Base-by-base conservation (phyloP, 2,797 vertebrate species). In the Neoniphon sammara region DNA sequence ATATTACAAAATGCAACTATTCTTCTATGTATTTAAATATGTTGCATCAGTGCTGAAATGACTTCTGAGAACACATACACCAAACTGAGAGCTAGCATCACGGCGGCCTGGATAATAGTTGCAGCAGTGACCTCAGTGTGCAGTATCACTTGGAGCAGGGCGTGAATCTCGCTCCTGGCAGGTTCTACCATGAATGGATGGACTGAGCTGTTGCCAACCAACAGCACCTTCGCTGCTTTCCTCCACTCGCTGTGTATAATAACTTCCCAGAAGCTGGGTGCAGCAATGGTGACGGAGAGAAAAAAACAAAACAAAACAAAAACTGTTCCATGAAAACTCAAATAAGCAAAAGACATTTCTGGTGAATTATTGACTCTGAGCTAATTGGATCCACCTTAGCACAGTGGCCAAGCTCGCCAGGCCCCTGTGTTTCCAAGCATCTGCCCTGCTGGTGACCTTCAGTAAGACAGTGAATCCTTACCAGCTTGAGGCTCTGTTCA, bases 131-230 rank as follows among this genome's bases (percentile, higher is more conserved):
- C 77, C 74, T 87, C 52, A 46, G 72, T 55, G 69, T 70, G 71
- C 73, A 75, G 47, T 46, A 80, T 46, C 62, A 74, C 82, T 85
- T 69, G 55, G 60, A 76, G 78, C 70, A 31, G 57, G 73, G 67
- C 70, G 77, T 68, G 42, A 80, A 67, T 87, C 75, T 82, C 61
- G 81, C 62, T 86, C 53, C 77, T 67, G 73, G 69, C 84, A 85
- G 76, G 46, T 56, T 84, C 73, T 60, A 77, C 74, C 78, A 58
- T 80, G 71, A 70, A 73, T 66, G 42, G 68, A 89, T 84, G 69
- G 76, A 88, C 73, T 56, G 76, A 84, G 17, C 68, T 78, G 74
- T 79, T 85, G 80, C 85, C 78, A 79, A 86, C 82, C 89, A 88
- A 84, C 47, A 78, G 79, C 71, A 27, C 73, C 72, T 81, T 52